A percentile compares a stretch with the other conserved stretches of the same genome.
phyloP scores from a whole-genome alignment of 1,140 invertebrate species.

The Tetramorium simillimum region DNA sequence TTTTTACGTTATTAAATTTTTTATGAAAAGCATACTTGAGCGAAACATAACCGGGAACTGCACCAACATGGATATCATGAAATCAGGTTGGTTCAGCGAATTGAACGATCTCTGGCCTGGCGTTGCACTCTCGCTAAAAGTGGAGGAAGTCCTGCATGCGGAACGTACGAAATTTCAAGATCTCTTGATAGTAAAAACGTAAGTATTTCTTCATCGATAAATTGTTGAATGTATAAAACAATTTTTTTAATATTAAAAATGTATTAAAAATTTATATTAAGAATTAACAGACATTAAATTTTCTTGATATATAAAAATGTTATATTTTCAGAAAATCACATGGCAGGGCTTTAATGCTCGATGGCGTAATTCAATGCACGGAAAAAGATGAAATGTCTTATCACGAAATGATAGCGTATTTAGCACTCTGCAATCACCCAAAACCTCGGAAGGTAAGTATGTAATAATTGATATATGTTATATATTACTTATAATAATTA shows the following conservation, averaged over 20 bases:
- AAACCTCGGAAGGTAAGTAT: slow-evolving; percentile 93
- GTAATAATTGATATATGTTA: not conserved
- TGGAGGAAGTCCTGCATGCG: slow-evolving; percentile 93
- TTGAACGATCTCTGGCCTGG: slow-evolving; percentile 96
- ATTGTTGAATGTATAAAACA: not conserved
- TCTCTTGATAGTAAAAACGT: slow-evolving; percentile 96
- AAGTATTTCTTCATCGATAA: slow-evolving; percentile 79
- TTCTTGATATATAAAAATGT: not conserved
- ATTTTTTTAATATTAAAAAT: not conserved
- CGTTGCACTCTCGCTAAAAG: slow-evolving; percentile 94
- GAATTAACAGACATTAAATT: not conserved
- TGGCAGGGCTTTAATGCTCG: slow-evolving; percentile 95
- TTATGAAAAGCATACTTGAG: not conserved
- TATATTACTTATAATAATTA: not conserved
- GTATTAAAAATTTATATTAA: not conserved
- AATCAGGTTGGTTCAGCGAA: slow-evolving; percentile 96
- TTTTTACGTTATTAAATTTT: not conserved
- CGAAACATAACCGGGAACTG: not conserved
- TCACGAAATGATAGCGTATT: slow-evolving; percentile 99
- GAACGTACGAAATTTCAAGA: slow-evolving; percentile 96
- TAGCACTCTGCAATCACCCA: slow-evolving; percentile 96
- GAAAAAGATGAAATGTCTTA: slow-evolving; percentile 99
- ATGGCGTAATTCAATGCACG: slow-evolving; percentile 99
- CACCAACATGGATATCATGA: slow-evolving; percentile 87
- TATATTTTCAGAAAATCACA: slow-evolving; percentile 90